Percentiles rank a stretch among this genome's conserved stretches.
Evolutionary conservation across 2,113 vertebrate genomes (phyloP).

Genomic region (Sterrhoptilus dennistouni): DNA sequence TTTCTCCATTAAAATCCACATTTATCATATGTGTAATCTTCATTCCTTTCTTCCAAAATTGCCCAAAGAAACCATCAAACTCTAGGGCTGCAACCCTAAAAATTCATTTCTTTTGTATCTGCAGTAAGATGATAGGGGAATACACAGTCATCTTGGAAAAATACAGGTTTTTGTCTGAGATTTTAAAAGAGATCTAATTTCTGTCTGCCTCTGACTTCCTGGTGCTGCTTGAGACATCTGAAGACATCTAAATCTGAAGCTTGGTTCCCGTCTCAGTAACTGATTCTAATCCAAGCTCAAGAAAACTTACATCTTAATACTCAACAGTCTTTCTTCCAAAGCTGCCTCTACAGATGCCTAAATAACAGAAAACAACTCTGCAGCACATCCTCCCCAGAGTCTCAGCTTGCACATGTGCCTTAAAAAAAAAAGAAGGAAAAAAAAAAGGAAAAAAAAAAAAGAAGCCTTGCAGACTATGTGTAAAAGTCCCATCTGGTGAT

Average conservation of each 20-base stretch:
- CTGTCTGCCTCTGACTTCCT: not conserved
- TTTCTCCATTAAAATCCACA: conserved; percentile 61
- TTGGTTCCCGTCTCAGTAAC: not conserved
- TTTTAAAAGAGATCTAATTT: not conserved
- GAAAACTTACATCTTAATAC: conserved; percentile 45
- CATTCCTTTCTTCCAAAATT: conserved; percentile 53
- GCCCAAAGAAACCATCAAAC: conserved; percentile 3
- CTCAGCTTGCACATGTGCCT: not conserved
- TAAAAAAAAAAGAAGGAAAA: not conserved
- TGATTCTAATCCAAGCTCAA: conserved; percentile 18
- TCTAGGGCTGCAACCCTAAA: not conserved
- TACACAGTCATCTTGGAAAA: not conserved
- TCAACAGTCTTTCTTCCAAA: conserved; percentile 2
- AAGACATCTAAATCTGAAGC: conserved; percentile 29
- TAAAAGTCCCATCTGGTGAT: conserved; percentile 53
- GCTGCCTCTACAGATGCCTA: not conserved
- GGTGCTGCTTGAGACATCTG: conserved; percentile 1
- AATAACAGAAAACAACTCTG: conserved; percentile 33
- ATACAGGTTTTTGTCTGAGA: not conserved
- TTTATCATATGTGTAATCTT: conserved; percentile 59
- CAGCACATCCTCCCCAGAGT: not conserved
- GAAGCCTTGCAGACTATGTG: not conserved
- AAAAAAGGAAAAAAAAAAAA: not conserved
- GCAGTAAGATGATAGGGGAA: not conserved
- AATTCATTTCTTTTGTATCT: not conserved